Base-by-base conservation (phyloP, 1,140 invertebrate species). In the Drosophila kurseongensis region DNA sequence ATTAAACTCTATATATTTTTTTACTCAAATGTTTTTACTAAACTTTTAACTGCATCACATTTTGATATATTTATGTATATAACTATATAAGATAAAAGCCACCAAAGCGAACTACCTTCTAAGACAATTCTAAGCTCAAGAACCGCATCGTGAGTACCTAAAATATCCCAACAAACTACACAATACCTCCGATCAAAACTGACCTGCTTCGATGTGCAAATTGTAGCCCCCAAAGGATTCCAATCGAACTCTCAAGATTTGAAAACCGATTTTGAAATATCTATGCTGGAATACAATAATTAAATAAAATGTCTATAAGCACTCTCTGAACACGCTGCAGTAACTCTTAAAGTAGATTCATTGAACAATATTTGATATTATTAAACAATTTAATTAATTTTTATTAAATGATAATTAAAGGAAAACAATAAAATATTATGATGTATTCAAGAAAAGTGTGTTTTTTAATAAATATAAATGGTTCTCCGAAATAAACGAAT, bases 1-100 rank as follows among this genome's bases (percentile, higher is more conserved):
- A 82, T 51, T 57, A 78, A 82, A 48, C 41, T 78, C 75, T 75
- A 61, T 81, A 77, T 81, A 83, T 82, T 75, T 82, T 82, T 75
- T 68, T 78, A 74, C 61, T 58, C 50, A 60, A 74, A 54, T 38
- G 54, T 78, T 78, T 78, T 78, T 78, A 77, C 38, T 36, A 60
- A 59, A 73, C 52, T 50, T 75, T 62, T 68, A 51, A 52, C 45
- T 54, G 27, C 52, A 65, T 68, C 38, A 67, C 68, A 76, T 63
- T 73, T 55, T 56, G 36, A 76, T 61, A 80, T 65, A 69, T 80
- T 48, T 69, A 60, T 71, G 40, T 75, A 50, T 71, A 76, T 72
- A 76, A 80, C 47, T 78, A 47, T 65, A 18, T 71, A 71, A 71
- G 65, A 71, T 18, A 57, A 56, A 71, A 18, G 55, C 45, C 65